Base-by-base conservation (phyloP, 2,113 vertebrate genomes). In the Notothenia rossii region DNA sequence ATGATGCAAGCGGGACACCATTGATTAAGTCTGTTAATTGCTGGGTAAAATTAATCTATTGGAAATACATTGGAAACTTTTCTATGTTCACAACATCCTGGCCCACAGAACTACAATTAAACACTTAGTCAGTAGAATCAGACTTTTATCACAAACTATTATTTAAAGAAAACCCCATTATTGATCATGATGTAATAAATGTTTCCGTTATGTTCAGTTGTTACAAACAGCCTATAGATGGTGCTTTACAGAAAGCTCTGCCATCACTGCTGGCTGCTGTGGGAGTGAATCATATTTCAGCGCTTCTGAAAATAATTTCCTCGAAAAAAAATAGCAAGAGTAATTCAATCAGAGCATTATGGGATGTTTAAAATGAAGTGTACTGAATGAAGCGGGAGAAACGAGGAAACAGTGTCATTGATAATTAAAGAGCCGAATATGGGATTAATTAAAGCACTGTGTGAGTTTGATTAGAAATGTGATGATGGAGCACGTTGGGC, bases 391-490 rank as follows among this genome's bases (percentile, higher is more conserved):
- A 72, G 46, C 2, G 11, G 40, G 79, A 79, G 68, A 76, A 80
- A 72, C 54, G 71, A 84, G 1, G 71, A 89, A 91, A 87, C 72
- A 78, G 87, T 90, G 80, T 89, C 88, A 80, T 78, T 90, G 84
- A 91, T 93, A 91, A 93, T 94, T 92, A 92, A 90, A 87, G 62
- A 77, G 85, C 56, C 4, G 55, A 88, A 88, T 86, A 81, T 87
- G 83, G 84, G 86, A 87, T 89, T 84, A 93, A 94, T 94, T 89
- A 94, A 93, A 70, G 49, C 60, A 45, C 45, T 10, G 76, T 84
- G 78, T 89, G 88, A 75, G 84, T 91, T 92, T 92, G 90, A 93
- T 94, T 93, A 89, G 78, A 77, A 85, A 86, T 74, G 48, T 80
- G 90, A 93, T 89, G 91, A 91, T 88, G 72, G 87, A 76, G 84